These are phyloP conservation scores for Coreius guichenoti DNA, from an alignment of 2,797 vertebrate genomes.

Conservation along the genomic window DNA sequence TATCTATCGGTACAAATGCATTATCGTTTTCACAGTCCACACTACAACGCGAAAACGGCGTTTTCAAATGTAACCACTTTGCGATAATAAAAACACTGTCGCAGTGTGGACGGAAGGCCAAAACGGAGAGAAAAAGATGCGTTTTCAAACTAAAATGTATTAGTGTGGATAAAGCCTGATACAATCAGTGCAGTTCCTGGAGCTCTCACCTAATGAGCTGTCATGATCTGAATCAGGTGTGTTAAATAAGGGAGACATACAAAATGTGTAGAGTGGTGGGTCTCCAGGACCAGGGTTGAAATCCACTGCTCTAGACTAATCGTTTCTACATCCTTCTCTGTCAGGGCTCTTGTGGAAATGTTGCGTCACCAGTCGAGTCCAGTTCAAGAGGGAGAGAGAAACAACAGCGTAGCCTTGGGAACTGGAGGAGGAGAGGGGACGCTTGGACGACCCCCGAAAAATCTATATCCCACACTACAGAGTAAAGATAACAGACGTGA, in stretches of 20 bases:
- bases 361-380: conserved; percentile 89
- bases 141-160: no score
- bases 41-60: no score
- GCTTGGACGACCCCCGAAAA: conserved; percentile 87
- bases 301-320: not conserved
- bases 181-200: not conserved
- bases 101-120: no score
- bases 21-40: no score
- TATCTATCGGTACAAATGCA: no score
- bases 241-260: not conserved
- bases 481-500: conserved; percentile 90
- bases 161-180: no score
- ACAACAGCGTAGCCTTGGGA: conserved; percentile 87
- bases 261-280: not conserved
- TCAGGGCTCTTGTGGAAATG: conserved; percentile 91
- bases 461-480: conserved; percentile 85
- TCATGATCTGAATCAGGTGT: not conserved
- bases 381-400: conserved; percentile 86
- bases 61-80: no score
- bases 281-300: not conserved
- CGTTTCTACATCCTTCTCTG: conserved; percentile 13
- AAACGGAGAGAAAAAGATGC: no score
- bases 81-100: no score
- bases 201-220: not conserved
- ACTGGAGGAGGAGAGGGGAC: conserved; percentile 84